These are phyloP conservation scores for Mycetomoellerius zeteki DNA, from an alignment of 1,140 invertebrate genomes.

Conservation along the genomic window DNA sequence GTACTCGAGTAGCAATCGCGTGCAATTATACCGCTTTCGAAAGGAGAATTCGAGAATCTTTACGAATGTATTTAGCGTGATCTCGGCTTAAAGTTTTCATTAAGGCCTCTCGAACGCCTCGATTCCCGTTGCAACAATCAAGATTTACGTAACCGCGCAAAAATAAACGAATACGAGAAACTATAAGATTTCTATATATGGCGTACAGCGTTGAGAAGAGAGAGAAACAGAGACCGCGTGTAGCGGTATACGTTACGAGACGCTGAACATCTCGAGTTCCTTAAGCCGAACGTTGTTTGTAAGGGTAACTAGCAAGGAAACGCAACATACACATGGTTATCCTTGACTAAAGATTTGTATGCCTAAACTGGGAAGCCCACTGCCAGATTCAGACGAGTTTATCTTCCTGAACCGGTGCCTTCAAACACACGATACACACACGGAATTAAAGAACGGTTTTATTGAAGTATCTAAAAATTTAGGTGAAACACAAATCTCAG, in stretches of 20 bases:
- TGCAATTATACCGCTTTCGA: slow-evolving; percentile 31
- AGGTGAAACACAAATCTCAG: no score
- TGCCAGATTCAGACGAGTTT: slow-evolving; percentile 18
- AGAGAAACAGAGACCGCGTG: neutral
- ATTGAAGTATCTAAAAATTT: no score
- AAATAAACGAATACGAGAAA: slow-evolving; percentile 19
- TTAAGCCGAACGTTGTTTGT: slow-evolving; percentile 40
- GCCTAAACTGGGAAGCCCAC: neutral
- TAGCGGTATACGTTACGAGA: slow-evolving; percentile 48
- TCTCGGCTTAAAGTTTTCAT: slow-evolving; percentile 4
- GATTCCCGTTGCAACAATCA: slow-evolving; percentile 6
- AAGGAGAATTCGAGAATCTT: neutral
- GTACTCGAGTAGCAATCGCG: neutral
- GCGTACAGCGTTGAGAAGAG: slow-evolving; percentile 5
- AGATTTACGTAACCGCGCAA: slow-evolving; percentile 32
- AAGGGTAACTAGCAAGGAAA: slow-evolving; percentile 14
- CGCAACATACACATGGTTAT: slow-evolving; percentile 33
- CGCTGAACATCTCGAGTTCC: slow-evolving; percentile 39
- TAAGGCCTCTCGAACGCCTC: neutral
- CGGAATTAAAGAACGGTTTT: no score
- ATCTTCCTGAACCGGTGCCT: neutral
- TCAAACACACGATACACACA: no score
- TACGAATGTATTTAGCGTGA: neutral
- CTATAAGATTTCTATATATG: slow-evolving; percentile 24
- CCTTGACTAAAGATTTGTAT: slow-evolving; percentile 39